Percentiles rank a stretch among this genome's conserved stretches.
Conservation (phyloP, 1,140 invertebrate species). For the Drosophila micromelanica region DNA sequence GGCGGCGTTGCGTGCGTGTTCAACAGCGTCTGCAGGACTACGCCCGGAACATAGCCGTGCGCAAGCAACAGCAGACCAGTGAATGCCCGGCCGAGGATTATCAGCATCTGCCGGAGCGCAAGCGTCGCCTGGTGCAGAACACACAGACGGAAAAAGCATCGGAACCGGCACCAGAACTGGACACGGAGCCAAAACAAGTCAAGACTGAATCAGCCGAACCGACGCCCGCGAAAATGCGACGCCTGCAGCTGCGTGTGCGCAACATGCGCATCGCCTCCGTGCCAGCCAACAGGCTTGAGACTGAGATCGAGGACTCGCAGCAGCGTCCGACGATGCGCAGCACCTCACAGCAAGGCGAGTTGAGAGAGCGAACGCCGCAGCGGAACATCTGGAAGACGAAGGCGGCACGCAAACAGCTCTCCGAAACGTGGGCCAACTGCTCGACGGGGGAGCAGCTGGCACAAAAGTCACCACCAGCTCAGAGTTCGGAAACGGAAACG, state of each 20-base stretch:
- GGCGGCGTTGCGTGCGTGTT: slow-evolving; percentile 70
- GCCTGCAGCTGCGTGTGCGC: slow-evolving; percentile 30
- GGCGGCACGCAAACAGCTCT: slow-evolving; percentile 64
- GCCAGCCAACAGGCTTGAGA: background rate
- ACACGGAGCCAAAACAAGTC: slow-evolving; percentile 6
- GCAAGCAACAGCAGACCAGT: slow-evolving; percentile 9
- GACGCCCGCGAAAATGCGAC: slow-evolving; percentile 25
- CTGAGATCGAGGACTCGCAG: background rate
- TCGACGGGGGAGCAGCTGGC: background rate
- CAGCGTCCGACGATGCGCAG: background rate
- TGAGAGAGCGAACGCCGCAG: background rate
- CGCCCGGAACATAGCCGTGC: slow-evolving; percentile 52
- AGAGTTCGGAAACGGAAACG: slow-evolving; percentile 6
- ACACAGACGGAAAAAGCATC: background rate
- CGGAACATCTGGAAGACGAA: slow-evolving; percentile 57
- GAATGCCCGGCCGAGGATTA: background rate
- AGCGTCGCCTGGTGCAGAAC: slow-evolving; percentile 41
- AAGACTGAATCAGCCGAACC: slow-evolving; percentile 18
- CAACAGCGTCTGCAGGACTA: slow-evolving; percentile 64
- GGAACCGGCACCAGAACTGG: background rate
- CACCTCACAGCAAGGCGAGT: background rate
- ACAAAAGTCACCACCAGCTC: background rate
- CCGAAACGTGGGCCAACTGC: slow-evolving; percentile 35
- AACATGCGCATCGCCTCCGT: slow-evolving; percentile 8
- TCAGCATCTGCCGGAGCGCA: slow-evolving; percentile 38